phyloP scores from a whole-genome alignment of 2,113 vertebrate genomes.

The Rousettus leschenaultii region DNA sequence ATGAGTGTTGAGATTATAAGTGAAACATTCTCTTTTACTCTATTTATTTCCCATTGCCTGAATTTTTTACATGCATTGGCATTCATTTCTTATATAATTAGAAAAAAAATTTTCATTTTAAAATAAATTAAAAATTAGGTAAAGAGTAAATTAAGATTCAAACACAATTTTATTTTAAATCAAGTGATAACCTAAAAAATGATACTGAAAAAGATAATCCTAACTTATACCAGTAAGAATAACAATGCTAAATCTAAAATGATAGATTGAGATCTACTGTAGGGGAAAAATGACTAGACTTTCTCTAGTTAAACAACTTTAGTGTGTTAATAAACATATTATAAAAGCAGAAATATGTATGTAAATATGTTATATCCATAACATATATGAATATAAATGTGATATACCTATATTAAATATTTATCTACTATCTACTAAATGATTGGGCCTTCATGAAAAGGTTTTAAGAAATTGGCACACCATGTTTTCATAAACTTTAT shows the following conservation, averaged over 20 bases:
- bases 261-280: background rate
- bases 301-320: background rate
- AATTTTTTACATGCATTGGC: background rate
- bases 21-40: background rate
- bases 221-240: background rate
- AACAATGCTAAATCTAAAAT: conserved; percentile 8
- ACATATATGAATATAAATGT: background rate
- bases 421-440: conserved; percentile 13
- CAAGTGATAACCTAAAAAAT: conserved; percentile 30
- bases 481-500: background rate
- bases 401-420: background rate
- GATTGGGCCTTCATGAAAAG: background rate
- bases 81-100: background rate
- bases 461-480: background rate
- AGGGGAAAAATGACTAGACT: background rate
- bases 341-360: background rate
- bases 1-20: background rate
- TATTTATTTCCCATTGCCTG: background rate
- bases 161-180: background rate
- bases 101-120: background rate
- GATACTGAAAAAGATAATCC: background rate
- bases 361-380: background rate
- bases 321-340: background rate
- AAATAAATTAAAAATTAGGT: conserved; percentile 4
- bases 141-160: background rate